Evolutionary conservation across 1,140 invertebrate species (phyloP), one percentile per base, ranked within the genome.

Genomic region (Atta colombica): DNA sequence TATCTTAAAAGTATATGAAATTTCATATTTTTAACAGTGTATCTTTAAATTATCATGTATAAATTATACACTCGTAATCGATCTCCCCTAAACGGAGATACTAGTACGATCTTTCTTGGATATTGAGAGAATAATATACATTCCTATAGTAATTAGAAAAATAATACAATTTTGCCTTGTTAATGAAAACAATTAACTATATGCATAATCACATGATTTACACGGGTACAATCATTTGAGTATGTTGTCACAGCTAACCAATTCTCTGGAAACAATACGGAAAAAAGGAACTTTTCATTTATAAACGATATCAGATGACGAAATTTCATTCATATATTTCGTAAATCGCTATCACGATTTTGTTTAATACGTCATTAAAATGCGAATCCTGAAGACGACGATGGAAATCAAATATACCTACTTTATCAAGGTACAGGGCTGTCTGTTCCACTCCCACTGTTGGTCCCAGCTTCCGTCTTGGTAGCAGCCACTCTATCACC

Each of bases 371-470:
- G 35, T 45, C 6, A 35, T 28, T 45, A 45, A 58, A 16, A 71
- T 21, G 12, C 31, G 10, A 45, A 31, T 55, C 5, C n/a, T 45
- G 21, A 39, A 60, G 10, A 31, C 16, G 8, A 63, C 68, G 63
- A 84, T 74, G 28, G 39, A 51, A 71, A 77, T 69, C 71, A 89
- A 39, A 49, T 88, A 51, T 82, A 55, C 89, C 77, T 93, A 94
- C 94, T 94, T 94, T 90, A 95, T 95, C 94, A 95, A 93, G 94
- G 95, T 94, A 95, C 92, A 86, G 97, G 97, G 96, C 97, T 97
- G 93, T 97, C 97, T 3, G 97, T 97, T 58, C 97, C 97, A 92
- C 97, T 97, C 85, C 97, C 97, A 92, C 97, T 97, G 91, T 97
- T 97, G 85, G 96, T 96, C 31, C 96, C 95, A 87, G 95, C 95